Evolutionary conservation across 2,888 invertebrate species (phyloP), one percentile per base, ranked within the genome.

Genomic region (Hyposoter dolosus): DNA sequence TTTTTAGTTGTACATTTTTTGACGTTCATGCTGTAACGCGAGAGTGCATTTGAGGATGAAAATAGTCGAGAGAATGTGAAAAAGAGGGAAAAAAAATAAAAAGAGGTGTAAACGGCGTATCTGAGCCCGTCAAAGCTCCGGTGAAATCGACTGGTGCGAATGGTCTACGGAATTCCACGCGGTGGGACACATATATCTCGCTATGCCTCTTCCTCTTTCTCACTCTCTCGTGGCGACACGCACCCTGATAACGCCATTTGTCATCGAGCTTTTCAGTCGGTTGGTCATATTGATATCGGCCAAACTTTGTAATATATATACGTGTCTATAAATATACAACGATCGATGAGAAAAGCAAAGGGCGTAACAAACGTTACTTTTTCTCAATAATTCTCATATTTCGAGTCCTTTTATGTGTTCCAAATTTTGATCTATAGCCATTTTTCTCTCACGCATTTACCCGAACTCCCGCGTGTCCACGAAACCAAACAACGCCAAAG

Each of bases 131-230:
- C 50, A 72, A 85, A 85, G 77, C 74, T 35, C 78, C 79, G 84
- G 84, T 89, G 83, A 86, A 88, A 88, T 88, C 87, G 88, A 88
- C 78, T 86, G 82, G 85, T 81, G 66, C 85, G 88, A 86, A 89
- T 89, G 85, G 88, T 89, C 88, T 84, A 82, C 87, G 88, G 87
- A 89, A 87, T 89, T 89, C 86, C 83, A 82, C 86, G 68, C 85
- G 83, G 83, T 45, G 68, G 68, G 65, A 77, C 66, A 77, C 68
- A 56, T n/a, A n/a, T n/a, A n/a, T 66, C 53, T 63, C 65, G 40
- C 80, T 50, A 77, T 75, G 35, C 9, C 82, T 69, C 19, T 66
- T 60, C 47, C 71, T 66, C 65, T 82, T 66, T 75, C 78, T 23
- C 68, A 35, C 60, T 74, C 45, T 65, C 69, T 68, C 40, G 35